phyloP scores from a whole-genome alignment of 64 coral and sea anemone genomes.

The Catalaphyllia jardinei region DNA sequence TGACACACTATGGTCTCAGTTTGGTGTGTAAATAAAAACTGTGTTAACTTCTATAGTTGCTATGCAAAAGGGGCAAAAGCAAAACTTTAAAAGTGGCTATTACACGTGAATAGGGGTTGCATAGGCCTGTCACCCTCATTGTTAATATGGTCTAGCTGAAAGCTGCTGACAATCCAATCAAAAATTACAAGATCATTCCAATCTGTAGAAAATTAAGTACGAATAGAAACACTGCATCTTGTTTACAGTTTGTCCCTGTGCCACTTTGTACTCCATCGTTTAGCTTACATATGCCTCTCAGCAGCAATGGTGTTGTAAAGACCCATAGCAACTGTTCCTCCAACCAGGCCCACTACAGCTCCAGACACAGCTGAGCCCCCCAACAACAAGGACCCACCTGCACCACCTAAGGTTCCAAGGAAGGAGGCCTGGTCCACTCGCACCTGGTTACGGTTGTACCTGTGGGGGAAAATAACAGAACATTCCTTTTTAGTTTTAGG shows the following conservation, averaged over 20 bases:
- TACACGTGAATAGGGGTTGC: too few species aligned
- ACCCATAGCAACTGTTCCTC: slow-evolving; percentile 53
- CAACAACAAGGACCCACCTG: slow-evolving; percentile 34
- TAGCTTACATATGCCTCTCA: slow-evolving; percentile 27
- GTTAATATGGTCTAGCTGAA: too few species aligned
- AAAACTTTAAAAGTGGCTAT: too few species aligned
- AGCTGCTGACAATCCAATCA: too few species aligned
- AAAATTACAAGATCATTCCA: too few species aligned
- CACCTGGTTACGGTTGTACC: slow-evolving; percentile 68
- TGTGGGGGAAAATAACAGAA: neutral
- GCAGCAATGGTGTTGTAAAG: slow-evolving; percentile 47
- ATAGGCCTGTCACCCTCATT: too few species aligned
- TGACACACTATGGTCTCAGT: too few species aligned
- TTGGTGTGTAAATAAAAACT: too few species aligned
- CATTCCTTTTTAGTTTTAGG: neutral
- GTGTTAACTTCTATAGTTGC: too few species aligned
- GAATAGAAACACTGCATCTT: too few species aligned
- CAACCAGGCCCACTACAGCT: slow-evolving; percentile 65
- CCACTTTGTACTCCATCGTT: neutral
- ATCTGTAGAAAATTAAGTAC: too few species aligned
- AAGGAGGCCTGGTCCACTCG: slow-evolving; percentile 51
- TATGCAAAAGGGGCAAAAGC: too few species aligned
- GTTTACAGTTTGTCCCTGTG: neutral
- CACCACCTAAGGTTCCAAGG: slow-evolving; percentile 55
- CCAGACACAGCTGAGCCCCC: slow-evolving; percentile 52